Base-by-base conservation (phyloP, 35 echinoderm and acorn worm species). In the Apostichopus parvimensis region DNA sequence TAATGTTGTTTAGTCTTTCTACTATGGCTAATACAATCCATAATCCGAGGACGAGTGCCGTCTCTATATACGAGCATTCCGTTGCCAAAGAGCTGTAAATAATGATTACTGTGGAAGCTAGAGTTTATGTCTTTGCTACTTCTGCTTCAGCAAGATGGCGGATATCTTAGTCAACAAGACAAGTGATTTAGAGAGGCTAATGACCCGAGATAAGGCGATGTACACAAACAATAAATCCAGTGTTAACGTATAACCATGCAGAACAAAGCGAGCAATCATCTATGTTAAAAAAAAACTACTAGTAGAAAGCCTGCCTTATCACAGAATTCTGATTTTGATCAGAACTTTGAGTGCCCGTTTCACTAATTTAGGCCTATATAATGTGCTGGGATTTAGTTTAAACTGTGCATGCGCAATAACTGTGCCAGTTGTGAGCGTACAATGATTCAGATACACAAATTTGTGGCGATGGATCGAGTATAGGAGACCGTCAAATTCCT, bases 81-180 rank as follows among this genome's bases (percentile, higher is more conserved):
- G 64, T 68, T 68, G 64, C 64, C 64, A 68, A 68, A 68, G 11
- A 68, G 64, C 18, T 75, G 71, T 75, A 75, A 75, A 75, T 75
- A 75, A 75, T 75, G 71, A 75, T 75, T 75, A 75, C 17, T 75
- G n/a, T 75, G 24, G 11, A 75, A 22, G n/a, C 7, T 18, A 75
- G 71, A 75, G 71, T 75, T 75, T 14, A 1, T 24, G 14, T 75
- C 71, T 75, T 24, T 22, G 71, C 71, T 18, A 75, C 7, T 61
- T 6, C 34, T 45, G 1, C 34, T 4, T 4, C 34, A 1, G 34
- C 34, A 45, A 45, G 71, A 7, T 75, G 71, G 71, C 20, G 14
- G n/a, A 7, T 22, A 75, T 18, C 71, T 75, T 22, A 75, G 71
- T 75, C 71, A 75, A 20, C 7, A 75, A 75, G 18, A 75, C 71